Evolutionary conservation across 2,797 vertebrate species (phyloP).

Genomic region (Gymnodraco acuticeps): DNA sequence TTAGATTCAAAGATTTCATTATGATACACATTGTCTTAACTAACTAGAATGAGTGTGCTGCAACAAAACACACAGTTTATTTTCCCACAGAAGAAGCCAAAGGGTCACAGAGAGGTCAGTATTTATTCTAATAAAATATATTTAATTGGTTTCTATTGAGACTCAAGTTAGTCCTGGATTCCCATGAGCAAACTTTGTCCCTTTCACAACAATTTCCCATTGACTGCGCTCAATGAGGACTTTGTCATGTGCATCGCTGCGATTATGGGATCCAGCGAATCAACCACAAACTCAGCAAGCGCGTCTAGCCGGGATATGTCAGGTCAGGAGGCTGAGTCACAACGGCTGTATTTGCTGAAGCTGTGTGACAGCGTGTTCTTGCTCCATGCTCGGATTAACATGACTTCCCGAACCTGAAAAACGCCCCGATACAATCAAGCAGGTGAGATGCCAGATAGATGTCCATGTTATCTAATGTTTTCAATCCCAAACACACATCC

Average conservation of each 20-base stretch:
- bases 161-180: constrained; percentile 63
- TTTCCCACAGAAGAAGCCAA: constrained; percentile 48
- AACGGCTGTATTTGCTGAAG: constrained; percentile 39
- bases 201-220: constrained; percentile 70
- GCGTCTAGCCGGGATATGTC: constrained; percentile 57
- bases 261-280: constrained; percentile 63
- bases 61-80: constrained; percentile 54
- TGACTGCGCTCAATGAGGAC: constrained; percentile 75
- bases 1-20: constrained; percentile 44
- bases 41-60: constrained; percentile 33
- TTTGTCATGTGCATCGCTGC: constrained; percentile 74
- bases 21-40: constrained; percentile 45
- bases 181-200: constrained; percentile 67
- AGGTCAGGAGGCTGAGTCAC: constrained; percentile 71
- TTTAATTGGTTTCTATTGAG: constrained; percentile 73
- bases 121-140: constrained; percentile 76
- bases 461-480: constrained; percentile 64
- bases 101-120: constrained; percentile 72
- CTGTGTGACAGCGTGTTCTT: constrained; percentile 29
- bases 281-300: constrained; percentile 61
- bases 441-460: constrained; percentile 50
- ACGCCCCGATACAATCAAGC: constrained; percentile 54
- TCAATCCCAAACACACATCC: constrained; percentile 53
- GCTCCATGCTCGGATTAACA: constrained; percentile 29
- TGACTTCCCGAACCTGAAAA: constrained; percentile 42